Base-by-base conservation (phyloP, 2,888 invertebrate species). In the Tridacna gigas region DNA sequence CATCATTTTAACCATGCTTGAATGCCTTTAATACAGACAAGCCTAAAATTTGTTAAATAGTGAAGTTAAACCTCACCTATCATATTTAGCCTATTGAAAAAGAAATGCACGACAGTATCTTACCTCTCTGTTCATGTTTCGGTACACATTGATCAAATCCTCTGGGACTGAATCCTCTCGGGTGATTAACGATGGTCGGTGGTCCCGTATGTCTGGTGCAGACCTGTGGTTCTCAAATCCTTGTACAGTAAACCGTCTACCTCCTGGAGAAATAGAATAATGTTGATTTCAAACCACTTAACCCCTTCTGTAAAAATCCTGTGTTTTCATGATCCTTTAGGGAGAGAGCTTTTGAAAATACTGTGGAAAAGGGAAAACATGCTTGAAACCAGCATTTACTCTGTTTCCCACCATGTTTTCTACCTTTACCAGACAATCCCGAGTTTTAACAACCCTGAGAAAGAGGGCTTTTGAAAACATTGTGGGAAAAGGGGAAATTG, bases 41-140 rank as follows among this genome's bases (percentile, higher is more conserved):
- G 37, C 37, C 37, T 37, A 7, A 37, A 37, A 37, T 37, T 37
- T 37, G 7, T 37, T 37, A 4, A 37, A 37, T 7, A 37, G 37
- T 37, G 7, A 37, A 37, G 3, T 37, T 37, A 37, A 37, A 37
- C 7, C 2, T 37, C 37, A 37, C 37, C 2, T n/a, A n/a, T n/a
- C 37, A 37, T 37, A 7, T 37, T 37, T 2, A 37, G 37, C 37
- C 7, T 37, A 37, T 7, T 4, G 2, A 37, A 37, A 67, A 37
- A 15, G 67, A 18, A 18, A 25, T 3, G 1, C 26, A 73, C 1
- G 11, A 25, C 15, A 51, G 37, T 25, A 25, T 45, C 22, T 84
- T 84, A 92, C 93, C 90, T 92, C 93, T 88, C 90, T 93, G 28
- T 89, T 91, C 91, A 93, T 91, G 76, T 90, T 91, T 73, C 88